Evolutionary conservation across 2,797 vertebrate genomes (phyloP).

Genomic region (Lemur catta): DNA sequence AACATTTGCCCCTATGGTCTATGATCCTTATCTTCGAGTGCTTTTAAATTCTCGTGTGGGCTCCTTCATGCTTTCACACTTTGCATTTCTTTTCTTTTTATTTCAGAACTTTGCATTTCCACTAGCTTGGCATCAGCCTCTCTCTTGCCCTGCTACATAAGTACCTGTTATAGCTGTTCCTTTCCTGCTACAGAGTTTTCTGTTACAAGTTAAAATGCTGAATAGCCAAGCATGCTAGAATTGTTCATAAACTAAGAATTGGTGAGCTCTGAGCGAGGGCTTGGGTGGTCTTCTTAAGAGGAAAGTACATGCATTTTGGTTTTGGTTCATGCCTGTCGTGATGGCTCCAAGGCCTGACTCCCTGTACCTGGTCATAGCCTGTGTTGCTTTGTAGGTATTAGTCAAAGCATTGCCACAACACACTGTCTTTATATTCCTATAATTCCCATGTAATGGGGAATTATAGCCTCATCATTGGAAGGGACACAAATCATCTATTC

Average conservation of each 20-base stretch:
- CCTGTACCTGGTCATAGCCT: background rate
- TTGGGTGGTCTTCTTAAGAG: background rate
- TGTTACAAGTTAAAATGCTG: background rate
- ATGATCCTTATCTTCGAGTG: background rate
- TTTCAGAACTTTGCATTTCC: background rate
- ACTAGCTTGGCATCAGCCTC: background rate
- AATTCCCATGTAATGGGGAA: constrained; percentile 6
- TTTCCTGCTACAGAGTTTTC: background rate
- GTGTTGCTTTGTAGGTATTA: background rate
- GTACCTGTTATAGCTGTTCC: background rate
- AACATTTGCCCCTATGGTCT: background rate
- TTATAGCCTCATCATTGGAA: constrained; percentile 9
- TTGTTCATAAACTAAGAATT: background rate
- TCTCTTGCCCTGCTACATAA: background rate
- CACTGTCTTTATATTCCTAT: background rate
- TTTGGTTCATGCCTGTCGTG: background rate
- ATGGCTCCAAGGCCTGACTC: background rate
- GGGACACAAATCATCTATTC: background rate
- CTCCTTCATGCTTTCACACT: background rate
- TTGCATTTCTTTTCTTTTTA: background rate
- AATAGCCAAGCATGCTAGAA: background rate
- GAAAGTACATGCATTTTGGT: background rate
- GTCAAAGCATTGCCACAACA: background rate
- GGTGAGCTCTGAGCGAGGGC: background rate
- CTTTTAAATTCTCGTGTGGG: background rate